A percentile compares a stretch with the other conserved stretches of the same genome.
Evolutionary conservation across 2,113 vertebrate genomes (phyloP).

Genomic region (Nyctereutes procyonoides): DNA sequence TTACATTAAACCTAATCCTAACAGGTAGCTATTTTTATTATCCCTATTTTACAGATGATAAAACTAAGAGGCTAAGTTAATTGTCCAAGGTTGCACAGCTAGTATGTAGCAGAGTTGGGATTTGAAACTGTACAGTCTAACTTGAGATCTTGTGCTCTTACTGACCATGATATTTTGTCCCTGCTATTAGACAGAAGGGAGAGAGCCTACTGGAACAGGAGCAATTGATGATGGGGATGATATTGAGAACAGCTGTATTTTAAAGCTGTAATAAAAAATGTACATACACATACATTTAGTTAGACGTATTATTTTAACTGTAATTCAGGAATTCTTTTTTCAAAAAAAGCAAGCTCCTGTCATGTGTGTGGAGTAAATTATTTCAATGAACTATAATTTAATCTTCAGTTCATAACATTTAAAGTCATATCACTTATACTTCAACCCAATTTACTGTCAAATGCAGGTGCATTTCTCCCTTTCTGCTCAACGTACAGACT

Average conservation of each 20-base stretch:
- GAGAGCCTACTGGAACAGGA: background rate
- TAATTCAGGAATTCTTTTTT: background rate
- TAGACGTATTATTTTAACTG: background rate
- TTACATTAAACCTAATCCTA: background rate
- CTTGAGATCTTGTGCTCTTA: background rate
- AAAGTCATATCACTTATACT: background rate
- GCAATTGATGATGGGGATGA: background rate
- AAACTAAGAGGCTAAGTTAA: background rate
- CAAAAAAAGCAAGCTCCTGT: background rate
- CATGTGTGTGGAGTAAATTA: background rate
- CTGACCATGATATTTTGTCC: background rate
- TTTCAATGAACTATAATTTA: background rate
- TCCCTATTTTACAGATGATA: background rate
- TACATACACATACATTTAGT: background rate
- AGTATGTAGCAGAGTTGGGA: background rate
- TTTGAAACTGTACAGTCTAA: background rate
- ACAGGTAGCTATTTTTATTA: background rate
- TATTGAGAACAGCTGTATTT: background rate
- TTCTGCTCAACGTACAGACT: background rate
- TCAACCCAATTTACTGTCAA: background rate
- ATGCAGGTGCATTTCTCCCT: background rate
- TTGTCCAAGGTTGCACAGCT: background rate
- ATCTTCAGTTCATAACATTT: background rate
- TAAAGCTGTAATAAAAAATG: background rate
- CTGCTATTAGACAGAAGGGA: background rate